A percentile compares a stretch with the other conserved stretches of the same genome.
phyloP scores from a whole-genome alignment of 2,797 vertebrate species.

The Lycodopsis pacificus region DNA sequence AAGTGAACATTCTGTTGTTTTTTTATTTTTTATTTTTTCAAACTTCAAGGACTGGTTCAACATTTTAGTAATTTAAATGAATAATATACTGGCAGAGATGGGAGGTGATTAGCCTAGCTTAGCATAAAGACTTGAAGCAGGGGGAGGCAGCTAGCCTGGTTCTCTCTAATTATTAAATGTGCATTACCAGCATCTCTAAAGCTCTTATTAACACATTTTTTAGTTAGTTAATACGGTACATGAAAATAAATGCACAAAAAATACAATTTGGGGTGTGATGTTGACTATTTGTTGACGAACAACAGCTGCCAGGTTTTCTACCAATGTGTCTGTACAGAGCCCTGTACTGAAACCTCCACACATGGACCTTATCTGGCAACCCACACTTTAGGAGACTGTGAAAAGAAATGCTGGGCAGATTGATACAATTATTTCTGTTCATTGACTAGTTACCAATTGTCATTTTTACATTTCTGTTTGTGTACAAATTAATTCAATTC shows the following conservation, averaged over 20 bases:
- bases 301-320: neutral
- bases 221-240: neutral
- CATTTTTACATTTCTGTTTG: no score
- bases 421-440: neutral
- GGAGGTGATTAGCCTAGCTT: neutral
- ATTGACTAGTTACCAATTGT: neutral
- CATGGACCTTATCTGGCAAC: neutral
- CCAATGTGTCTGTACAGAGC: neutral
- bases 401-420: neutral
- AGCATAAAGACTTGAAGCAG: neutral
- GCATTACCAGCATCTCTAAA: neutral
- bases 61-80: neutral
- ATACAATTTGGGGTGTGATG: neutral
- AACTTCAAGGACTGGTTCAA: neutral
- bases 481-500: neutral
- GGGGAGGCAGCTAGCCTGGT: neutral
- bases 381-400: neutral
- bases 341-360: neutral
- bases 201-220: neutral
- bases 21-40: neutral
- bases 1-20: neutral
- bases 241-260: neutral
- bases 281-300: neutral
- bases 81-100: neutral
- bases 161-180: neutral